Percentiles rank a stretch among this genome's conserved stretches.
These are phyloP conservation scores for Drusus annulatus DNA, from an alignment of 1,140 invertebrate genomes.

Conservation along the genomic window DNA sequence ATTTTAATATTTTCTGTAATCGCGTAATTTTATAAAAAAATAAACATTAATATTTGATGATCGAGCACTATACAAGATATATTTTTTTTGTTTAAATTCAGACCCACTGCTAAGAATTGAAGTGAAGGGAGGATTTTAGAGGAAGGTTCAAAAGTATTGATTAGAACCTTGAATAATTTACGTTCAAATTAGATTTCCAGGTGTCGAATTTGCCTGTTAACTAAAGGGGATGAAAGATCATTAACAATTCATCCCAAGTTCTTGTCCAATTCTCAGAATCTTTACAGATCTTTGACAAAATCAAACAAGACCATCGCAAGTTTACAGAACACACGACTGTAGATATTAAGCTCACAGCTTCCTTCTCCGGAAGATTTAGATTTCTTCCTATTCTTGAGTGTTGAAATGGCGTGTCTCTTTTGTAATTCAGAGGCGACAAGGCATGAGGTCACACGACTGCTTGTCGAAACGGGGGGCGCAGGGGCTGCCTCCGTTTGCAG, in stretches of 20 bases:
- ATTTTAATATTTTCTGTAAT: too few species aligned
- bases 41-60: too few species aligned
- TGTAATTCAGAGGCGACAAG: constrained; percentile 49
- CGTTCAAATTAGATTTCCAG: too few species aligned
- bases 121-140: too few species aligned
- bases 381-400: neutral
- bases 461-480: constrained; percentile 64
- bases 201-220: too few species aligned
- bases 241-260: neutral
- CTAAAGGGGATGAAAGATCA: neutral
- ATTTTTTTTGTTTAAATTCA: too few species aligned
- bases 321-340: neutral
- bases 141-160: too few species aligned
- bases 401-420: neutral
- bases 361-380: neutral
- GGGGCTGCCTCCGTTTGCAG: constrained; percentile 60
- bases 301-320: neutral
- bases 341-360: neutral
- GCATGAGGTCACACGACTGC: constrained; percentile 59
- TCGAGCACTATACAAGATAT: too few species aligned
- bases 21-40: too few species aligned
- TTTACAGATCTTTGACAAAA: neutral
- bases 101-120: too few species aligned
- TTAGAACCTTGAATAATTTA: too few species aligned
- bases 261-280: neutral